Evolutionary conservation across 2,113 vertebrate genomes (phyloP).

Genomic region (Toxotes jaculatrix): DNA sequence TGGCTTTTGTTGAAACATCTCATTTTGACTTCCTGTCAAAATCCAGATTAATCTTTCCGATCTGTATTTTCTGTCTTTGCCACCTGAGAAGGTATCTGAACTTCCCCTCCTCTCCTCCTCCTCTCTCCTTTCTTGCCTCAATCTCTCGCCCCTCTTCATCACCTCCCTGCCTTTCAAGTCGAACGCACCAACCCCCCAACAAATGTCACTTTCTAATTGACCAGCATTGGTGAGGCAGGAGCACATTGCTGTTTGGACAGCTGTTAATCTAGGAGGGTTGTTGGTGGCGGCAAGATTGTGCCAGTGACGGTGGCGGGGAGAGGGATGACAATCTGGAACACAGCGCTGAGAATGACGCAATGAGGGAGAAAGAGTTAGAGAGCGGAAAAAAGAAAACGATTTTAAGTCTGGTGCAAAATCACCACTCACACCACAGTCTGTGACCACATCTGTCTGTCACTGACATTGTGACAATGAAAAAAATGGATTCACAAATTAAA

Average conservation of each 20-base stretch:
- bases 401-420: slow-evolving; percentile 37
- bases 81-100: slow-evolving; percentile 12
- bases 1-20: neutral
- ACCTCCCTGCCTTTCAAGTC: slow-evolving; percentile 1
- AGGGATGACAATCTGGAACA: slow-evolving; percentile 44
- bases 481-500: neutral
- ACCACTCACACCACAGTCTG: neutral
- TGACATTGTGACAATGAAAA: neutral
- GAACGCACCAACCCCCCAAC: neutral
- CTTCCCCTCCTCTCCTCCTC: neutral
- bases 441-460: slow-evolving; percentile 34
- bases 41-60: too few species aligned
- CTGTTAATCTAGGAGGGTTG: slow-evolving; percentile 52
- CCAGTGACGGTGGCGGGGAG: neutral
- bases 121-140: neutral
- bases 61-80: neutral
- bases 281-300: neutral
- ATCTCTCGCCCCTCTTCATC: neutral
- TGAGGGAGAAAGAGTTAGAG: slow-evolving; percentile 33
- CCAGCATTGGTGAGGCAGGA: slow-evolving; percentile 10
- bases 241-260: slow-evolving; percentile 48
- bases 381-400: neutral
- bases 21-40: neutral
- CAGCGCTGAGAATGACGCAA: slow-evolving; percentile 50
- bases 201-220: slow-evolving; percentile 60